phyloP scores from a whole-genome alignment of 2,888 invertebrate species.

The Serripes groenlandicus region DNA sequence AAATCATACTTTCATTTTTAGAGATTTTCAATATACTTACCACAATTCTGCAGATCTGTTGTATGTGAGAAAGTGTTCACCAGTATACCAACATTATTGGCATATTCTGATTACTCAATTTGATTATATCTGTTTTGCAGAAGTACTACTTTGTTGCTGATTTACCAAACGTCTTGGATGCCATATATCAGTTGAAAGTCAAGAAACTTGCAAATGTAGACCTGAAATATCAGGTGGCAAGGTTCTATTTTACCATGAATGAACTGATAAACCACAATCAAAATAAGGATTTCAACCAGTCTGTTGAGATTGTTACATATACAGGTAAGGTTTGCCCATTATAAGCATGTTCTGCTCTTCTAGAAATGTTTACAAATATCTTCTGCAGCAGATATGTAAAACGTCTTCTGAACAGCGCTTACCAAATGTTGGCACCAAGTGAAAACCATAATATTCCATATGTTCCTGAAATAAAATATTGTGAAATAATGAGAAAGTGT shows the following conservation, averaged over 20 bases:
- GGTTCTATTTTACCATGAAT: conserved; percentile 64
- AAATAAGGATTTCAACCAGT: conserved; percentile 37
- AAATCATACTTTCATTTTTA: too few species aligned
- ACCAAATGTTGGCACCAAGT: too few species aligned
- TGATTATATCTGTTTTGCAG: conserved; percentile 36
- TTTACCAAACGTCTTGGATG: conserved; percentile 47
- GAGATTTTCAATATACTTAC: too few species aligned
- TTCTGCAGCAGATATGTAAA: too few species aligned
- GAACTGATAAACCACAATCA: conserved; percentile 59
- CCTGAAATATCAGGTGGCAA: conserved; percentile 50
- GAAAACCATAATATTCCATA: too few species aligned
- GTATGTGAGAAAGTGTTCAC: background rate
- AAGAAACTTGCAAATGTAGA: conserved; percentile 51
- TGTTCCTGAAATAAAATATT: too few species aligned
- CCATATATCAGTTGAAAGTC: conserved; percentile 45
- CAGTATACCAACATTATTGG: background rate
- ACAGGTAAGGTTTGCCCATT: conserved; percentile 63
- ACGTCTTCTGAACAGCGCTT: too few species aligned
- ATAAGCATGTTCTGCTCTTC: too few species aligned
- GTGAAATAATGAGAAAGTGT: too few species aligned
- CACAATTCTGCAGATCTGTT: background rate
- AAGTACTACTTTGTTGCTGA: conserved; percentile 59
- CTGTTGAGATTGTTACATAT: conserved; percentile 49
- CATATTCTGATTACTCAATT: background rate
- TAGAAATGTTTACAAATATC: too few species aligned